Evolutionary conservation across 2,888 invertebrate genomes (phyloP).

Genomic region (Limnephilus lunatus): DNA sequence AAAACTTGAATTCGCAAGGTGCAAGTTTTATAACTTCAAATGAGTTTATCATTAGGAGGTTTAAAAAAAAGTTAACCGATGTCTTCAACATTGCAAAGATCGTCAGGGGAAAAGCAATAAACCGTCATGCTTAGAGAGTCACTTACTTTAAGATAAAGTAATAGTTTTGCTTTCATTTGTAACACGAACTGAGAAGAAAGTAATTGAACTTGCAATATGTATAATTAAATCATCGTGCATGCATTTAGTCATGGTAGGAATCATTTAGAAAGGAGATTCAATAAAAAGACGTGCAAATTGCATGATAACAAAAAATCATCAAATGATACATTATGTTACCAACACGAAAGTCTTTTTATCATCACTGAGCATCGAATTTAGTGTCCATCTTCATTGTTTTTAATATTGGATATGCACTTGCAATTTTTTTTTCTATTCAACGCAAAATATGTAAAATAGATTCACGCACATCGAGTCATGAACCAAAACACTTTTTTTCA

Average conservation of each 20-base stretch:
- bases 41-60: not conserved
- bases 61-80: not conserved
- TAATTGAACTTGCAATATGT: not conserved
- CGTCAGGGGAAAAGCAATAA: not conserved
- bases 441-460: not conserved
- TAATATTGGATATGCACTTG: not conserved
- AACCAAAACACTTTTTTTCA: not conserved
- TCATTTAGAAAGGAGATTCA: not conserved
- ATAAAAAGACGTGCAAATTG: not conserved
- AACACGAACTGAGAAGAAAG: not conserved
- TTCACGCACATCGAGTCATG: not conserved
- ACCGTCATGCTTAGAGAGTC: not conserved
- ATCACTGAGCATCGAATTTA: not conserved
- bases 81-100: too few species aligned
- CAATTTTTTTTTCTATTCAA: not conserved
- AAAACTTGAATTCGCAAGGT: not conserved
- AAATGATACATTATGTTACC: not conserved
- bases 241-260: not conserved
- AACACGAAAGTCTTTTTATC: not conserved
- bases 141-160: not conserved
- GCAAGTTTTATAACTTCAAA: not conserved
- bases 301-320: not conserved
- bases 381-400: not conserved
- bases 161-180: not conserved
- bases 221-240: not conserved